Base-by-base conservation (phyloP, 2,797 vertebrate species). In the Gorsachius magnificus region DNA sequence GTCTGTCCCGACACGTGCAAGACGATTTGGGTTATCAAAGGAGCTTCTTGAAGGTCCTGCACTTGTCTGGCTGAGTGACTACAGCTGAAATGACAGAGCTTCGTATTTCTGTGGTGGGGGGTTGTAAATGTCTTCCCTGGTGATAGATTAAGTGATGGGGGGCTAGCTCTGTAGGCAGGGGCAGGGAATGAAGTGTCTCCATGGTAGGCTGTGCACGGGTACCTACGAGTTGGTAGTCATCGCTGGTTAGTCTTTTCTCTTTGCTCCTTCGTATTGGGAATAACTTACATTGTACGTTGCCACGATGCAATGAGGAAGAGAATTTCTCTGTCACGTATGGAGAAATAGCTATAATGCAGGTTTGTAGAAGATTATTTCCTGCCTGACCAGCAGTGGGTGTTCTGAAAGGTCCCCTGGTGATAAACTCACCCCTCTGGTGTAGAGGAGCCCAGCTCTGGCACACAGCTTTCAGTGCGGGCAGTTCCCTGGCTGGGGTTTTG, bases 1-100 rank as follows among this genome's bases (percentile, higher is more conserved):
- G 15, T 26, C 28, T 35, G 10, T 31, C 20, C 66, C 3, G 57
- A 65, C 74, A 13, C 38, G 21, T 28, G 43, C 29, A 33, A 11
- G 46, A 11, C 33, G 53, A 0, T 0, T 11, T 2, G 3, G 28
- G 57, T 65, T 28, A 20, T 48, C n/a, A 29, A 0, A 63, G 50
- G 43, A 87, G 46, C 70, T 76, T 65, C 60, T 48, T 46, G 58
- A 53, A 15, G 58, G 35, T 24, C 24, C 50, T 36, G 26, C 0
- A 1, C 65, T n/a, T 31, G 35, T 48, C 83, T 24, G 48, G 43
- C 58, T 24, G 60, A 53, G 57, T 9, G 25, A 13, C 69, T n/a
- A 1, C 45, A 26, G 58, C 18, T 29, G 76, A 29, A 36, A 7
- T 9, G 79, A 14, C 17, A 22, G 58, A 35, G 31, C 57, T 54